These are phyloP conservation scores for Mythimna ferrago DNA, from an alignment of 2,888 invertebrate genomes.

Conservation along the genomic window DNA sequence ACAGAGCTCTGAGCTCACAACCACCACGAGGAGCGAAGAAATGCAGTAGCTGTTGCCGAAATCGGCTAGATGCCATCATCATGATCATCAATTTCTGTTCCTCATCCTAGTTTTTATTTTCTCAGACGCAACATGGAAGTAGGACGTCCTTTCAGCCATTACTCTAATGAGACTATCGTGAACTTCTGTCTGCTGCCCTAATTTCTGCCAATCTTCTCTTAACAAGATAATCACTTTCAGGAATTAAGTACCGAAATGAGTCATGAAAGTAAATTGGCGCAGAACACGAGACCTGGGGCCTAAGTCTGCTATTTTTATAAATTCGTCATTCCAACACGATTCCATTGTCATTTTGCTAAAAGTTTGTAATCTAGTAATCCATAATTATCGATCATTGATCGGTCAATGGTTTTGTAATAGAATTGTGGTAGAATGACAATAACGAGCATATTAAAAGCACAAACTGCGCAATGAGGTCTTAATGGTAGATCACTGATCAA, in stretches of 20 bases:
- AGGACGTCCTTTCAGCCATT: slow-evolving; percentile 11
- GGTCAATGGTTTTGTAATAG: no score
- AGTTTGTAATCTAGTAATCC: no score
- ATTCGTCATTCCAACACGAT: no score
- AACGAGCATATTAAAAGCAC: no score
- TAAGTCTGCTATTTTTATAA: no score
- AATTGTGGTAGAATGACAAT: no score
- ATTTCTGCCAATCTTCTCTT: slow-evolving; percentile 55
- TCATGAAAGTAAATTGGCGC: slow-evolving; percentile 38
- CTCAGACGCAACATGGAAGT: background rate
- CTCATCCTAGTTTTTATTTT: background rate
- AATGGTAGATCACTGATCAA: no score
- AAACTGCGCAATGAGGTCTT: no score
- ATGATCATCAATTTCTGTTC: background rate
- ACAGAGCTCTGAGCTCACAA: background rate
- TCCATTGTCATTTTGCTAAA: no score
- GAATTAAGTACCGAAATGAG: slow-evolving; percentile 34
- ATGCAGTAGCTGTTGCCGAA: background rate
- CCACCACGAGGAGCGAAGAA: no score
- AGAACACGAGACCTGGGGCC: slow-evolving; percentile 39
- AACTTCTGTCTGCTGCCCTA: slow-evolving; percentile 34
- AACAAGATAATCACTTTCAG: slow-evolving; percentile 60
- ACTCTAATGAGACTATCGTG: slow-evolving; percentile 16
- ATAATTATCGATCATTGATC: no score
- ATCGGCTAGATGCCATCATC: background rate